A percentile compares a stretch with the other conserved stretches of the same genome.
phyloP scores from a whole-genome alignment of 1,140 invertebrate genomes.

The Drosophila subobscura region DNA sequence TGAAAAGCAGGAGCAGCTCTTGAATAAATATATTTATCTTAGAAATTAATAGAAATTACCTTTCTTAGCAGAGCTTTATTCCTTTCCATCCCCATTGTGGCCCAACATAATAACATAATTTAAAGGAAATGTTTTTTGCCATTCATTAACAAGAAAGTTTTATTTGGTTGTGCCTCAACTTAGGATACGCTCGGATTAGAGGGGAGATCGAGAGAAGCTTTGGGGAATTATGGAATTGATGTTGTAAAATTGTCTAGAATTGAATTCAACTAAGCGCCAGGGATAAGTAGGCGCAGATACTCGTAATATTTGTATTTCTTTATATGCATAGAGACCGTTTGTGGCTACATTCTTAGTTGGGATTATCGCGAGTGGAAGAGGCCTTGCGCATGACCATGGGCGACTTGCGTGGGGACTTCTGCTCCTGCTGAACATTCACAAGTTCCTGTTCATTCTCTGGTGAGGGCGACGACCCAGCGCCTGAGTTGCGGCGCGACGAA shows the following conservation, averaged over 20 bases:
- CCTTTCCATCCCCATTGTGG: neutral
- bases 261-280: conserved; percentile 60
- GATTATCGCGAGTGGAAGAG: conserved; percentile 50
- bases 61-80: neutral
- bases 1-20: too few species aligned
- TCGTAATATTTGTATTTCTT: conserved; percentile 21
- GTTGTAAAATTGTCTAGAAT: conserved; percentile 68
- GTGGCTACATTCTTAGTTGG: conserved; percentile 47
- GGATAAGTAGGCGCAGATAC: conserved; percentile 39
- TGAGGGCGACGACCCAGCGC: conserved; percentile 86
- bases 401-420: conserved; percentile 83
- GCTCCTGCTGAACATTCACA: conserved; percentile 54
- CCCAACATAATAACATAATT: neutral
- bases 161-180: conserved; percentile 11
- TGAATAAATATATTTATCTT: too few species aligned
- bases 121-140: conserved; percentile 26
- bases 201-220: conserved; percentile 11
- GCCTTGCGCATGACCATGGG: conserved; percentile 79
- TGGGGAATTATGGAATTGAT: neutral
- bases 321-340: neutral
- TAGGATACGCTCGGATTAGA: neutral
- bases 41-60: too few species aligned
- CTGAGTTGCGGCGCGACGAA: conserved; percentile 79
- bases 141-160: conserved; percentile 37
- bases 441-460: conserved; percentile 85